A percentile compares a stretch with the other conserved stretches of the same genome.
Evolutionary conservation across 1,140 invertebrate genomes (phyloP).

Genomic region (Drosophila mauritiana): DNA sequence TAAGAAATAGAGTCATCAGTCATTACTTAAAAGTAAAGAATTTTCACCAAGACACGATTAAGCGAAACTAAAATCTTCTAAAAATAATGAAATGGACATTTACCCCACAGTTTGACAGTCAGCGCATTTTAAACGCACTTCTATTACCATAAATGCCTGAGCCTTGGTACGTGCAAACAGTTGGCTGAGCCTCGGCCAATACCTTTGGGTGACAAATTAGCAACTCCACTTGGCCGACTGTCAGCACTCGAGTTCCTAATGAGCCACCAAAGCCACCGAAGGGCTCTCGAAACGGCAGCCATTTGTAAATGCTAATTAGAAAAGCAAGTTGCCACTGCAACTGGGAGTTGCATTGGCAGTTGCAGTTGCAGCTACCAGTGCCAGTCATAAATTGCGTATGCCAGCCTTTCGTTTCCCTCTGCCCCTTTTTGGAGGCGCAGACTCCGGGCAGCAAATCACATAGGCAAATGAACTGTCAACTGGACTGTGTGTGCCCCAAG

Average conservation of each 20-base stretch:
- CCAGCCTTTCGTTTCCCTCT: slow-evolving; percentile 27
- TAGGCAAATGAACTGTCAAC: slow-evolving; percentile 81
- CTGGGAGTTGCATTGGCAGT: slow-evolving; percentile 9
- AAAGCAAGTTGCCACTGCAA: slow-evolving; percentile 52
- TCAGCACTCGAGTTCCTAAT: slow-evolving; percentile 63
- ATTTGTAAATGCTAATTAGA: slow-evolving; percentile 83
- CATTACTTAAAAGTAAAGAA: too few relatives aligned
- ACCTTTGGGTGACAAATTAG: slow-evolving; percentile 47
- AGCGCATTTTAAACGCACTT: background rate
- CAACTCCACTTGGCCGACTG: slow-evolving; percentile 31
- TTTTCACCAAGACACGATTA: too few relatives aligned
- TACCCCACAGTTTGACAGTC: slow-evolving; percentile 4
- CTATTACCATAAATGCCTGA: slow-evolving; percentile 18
- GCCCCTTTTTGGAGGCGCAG: slow-evolving; percentile 9
- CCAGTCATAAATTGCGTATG: slow-evolving; percentile 69
- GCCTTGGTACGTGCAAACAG: slow-evolving; percentile 14
- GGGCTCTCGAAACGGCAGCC: slow-evolving; percentile 41
- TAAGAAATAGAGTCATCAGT: too few relatives aligned
- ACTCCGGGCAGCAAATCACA: slow-evolving; percentile 52
- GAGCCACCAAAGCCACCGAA: slow-evolving; percentile 46
- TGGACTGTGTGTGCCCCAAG: slow-evolving; percentile 60
- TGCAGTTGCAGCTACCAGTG: slow-evolving; percentile 16
- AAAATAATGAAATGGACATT: background rate
- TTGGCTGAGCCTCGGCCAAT: slow-evolving; percentile 39
- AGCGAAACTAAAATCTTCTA: background rate